Evolutionary conservation across 2,888 invertebrate genomes (phyloP), one percentile per base, ranked within the genome.

Genomic region (Dilophus febrilis): DNA sequence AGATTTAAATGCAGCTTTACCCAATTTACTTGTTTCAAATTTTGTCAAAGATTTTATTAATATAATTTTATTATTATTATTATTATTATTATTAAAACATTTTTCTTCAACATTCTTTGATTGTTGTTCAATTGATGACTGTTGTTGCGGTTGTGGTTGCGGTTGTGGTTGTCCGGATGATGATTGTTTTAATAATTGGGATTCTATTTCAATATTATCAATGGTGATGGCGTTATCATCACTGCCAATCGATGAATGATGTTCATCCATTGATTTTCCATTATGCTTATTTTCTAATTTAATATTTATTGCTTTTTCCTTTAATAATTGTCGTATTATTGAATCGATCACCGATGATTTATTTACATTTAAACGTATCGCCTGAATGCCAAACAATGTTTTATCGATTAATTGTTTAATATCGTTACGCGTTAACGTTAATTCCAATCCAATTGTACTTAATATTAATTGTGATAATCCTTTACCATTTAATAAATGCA

Each of bases 1-100:
- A n/a, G 84, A 86, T 71, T 81, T 85, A 50, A 86, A 83, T 19
- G 87, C 81, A 3, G 91, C 88, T 46, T 64, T 68, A 11, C 91
- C 91, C 22, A 90, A 61, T 46, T 65, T 64, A 47, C 75, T 80
- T 28, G 81, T 66, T 34, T 67, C 58, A 14, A 79, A 61, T 35
- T 62, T 57, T 11, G 67, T 69, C 29, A 67, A 55, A 40, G 53
- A 59, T 8, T 56, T 53, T n/a, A n/a, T n/a, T n/a, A 63, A 45
- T 2, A 42, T 38, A 27, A 60, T 38, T 5, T 44, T 46, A 43
- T 42, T 45, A 36, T 51, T 48, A n/a, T 28, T 38, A 45, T 40
- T 45, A 42, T 19, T 19, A 17, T 35, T 12, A 13, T 4, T 8
- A 22, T 22, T 22, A n/a, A n/a, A n/a, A n/a, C n/a, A n/a, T n/a